Conservation (phyloP, 2,888 invertebrate genomes). For the Philereme transversata region DNA sequence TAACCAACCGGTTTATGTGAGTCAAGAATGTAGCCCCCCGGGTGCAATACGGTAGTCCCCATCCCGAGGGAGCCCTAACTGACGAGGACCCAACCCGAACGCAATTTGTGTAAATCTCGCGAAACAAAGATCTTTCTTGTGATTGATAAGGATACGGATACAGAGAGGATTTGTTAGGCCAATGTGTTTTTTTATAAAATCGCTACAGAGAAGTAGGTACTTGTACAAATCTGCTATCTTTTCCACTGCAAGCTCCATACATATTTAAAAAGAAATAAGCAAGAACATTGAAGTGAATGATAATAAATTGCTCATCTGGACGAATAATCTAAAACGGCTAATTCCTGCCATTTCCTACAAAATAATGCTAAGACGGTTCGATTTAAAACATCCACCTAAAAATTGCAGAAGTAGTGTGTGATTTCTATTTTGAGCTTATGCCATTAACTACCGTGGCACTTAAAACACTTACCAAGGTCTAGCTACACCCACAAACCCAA, state of each 20-base stretch:
- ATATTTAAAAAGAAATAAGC: no score
- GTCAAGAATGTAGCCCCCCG: conserved; percentile 15
- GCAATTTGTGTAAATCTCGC: conserved; percentile 18
- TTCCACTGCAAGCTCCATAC: no score
- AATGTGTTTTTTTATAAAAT: neutral
- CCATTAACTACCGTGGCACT: neutral
- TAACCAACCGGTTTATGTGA: conserved; percentile 12
- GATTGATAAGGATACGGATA: conserved; percentile 15
- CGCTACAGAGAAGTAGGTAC: no score
- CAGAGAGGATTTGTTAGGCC: neutral
- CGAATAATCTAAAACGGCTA: no score
- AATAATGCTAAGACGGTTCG: no score
- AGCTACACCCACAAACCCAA: conserved; percentile 15
- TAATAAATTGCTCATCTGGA: no score
- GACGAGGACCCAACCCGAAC: conserved; percentile 7
- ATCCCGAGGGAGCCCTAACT: conserved; percentile 14
- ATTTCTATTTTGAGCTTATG: neutral
- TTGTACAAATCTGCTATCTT: no score
- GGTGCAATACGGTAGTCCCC: conserved; percentile 20
- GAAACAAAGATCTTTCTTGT: conserved; percentile 14
- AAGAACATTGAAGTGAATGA: no score
- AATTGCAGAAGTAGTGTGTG: no score
- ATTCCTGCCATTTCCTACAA: no score
- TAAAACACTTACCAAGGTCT: conserved; percentile 8
- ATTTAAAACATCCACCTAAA: no score